Base-by-base conservation (phyloP, 1,140 invertebrate genomes). In the Hylaeus volcanicus region DNA sequence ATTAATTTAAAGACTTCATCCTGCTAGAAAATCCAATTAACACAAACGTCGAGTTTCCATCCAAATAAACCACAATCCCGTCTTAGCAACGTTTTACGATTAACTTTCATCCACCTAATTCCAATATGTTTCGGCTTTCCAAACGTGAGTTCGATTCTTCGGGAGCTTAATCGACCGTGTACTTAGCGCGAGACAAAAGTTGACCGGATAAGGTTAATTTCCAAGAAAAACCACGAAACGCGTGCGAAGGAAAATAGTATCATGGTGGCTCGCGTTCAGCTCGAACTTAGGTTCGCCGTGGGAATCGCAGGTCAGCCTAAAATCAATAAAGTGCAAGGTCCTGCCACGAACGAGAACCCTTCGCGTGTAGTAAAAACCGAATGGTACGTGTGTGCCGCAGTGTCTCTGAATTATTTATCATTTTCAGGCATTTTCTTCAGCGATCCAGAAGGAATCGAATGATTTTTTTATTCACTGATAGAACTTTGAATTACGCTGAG, bases 281-380 rank as follows among this genome's bases (percentile, higher is more conserved):
- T 64, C 53, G 60, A 76, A 53, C 78, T 60, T 84, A 60, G 55
- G 51, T 69, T 81, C 68, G 69, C 78, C 78, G 79, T 83, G 84
- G 63, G 82, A 87, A 86, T 84, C 86, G 82, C 61, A 75, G 86
- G 86, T 88, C 86, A 87, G 85, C 85, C 77, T 84, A 74, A 86
- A 85, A 87, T 88, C 86, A 87, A 88, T 88, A 88, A 87, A 88
- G 83, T 85, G 86, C 86, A 88, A 84, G 81, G 72, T 87, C 70
- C 78, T 86, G 75, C 68, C 76, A 84, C 64, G 73, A 66, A 81
- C 78, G 74, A 85, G 81, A 81, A 81, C 72, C 77, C 84, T 43
- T 41, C n/a, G 39, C 45, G 72, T 68, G 71, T 55, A 61, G 61
- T 65, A 58, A 79, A 79, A 79, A 73, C 14, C 51, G 12, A 2